Percentiles rank a stretch among this genome's conserved stretches.
Evolutionary conservation across 2,797 vertebrate species (phyloP).

Genomic region (Acanthornis magna): DNA sequence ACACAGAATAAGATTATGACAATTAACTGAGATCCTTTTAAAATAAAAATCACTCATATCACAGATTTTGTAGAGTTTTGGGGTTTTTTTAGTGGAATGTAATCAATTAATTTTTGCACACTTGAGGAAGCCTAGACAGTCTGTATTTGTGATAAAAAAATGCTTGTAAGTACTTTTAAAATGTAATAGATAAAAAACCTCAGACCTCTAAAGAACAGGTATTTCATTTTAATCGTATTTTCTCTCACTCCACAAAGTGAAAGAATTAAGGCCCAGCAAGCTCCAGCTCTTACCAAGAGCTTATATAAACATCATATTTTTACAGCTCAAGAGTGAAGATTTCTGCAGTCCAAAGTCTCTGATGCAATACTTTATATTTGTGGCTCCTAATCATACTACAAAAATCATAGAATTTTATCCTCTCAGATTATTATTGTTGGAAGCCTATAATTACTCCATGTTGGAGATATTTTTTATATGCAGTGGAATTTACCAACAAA

Average conservation of each 20-base stretch:
- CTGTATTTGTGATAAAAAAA: not conserved
- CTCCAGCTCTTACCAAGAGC: not conserved
- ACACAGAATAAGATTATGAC: not conserved
- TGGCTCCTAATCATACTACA: not conserved
- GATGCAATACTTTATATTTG: not conserved
- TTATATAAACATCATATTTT: not conserved
- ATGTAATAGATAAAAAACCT: not conserved
- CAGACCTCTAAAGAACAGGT: not conserved
- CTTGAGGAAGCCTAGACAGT: not conserved
- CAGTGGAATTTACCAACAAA: not conserved
- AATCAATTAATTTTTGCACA: not conserved
- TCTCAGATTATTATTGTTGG: not conserved
- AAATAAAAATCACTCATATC: not conserved
- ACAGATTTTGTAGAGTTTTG: not conserved
- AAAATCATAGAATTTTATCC: not conserved
- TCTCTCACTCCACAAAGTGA: not conserved
- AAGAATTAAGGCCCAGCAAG: not conserved
- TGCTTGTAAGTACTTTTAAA: not conserved
- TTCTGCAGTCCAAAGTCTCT: not conserved
- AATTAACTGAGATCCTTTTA: not conserved
- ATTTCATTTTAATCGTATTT: not conserved
- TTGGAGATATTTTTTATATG: not conserved
- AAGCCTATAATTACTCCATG: not conserved
- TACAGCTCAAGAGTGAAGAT: not conserved
- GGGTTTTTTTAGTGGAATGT: not conserved